Evolutionary conservation across 1,140 invertebrate species (phyloP).

Genomic region (Ceratoteleas bidentatus): DNA sequence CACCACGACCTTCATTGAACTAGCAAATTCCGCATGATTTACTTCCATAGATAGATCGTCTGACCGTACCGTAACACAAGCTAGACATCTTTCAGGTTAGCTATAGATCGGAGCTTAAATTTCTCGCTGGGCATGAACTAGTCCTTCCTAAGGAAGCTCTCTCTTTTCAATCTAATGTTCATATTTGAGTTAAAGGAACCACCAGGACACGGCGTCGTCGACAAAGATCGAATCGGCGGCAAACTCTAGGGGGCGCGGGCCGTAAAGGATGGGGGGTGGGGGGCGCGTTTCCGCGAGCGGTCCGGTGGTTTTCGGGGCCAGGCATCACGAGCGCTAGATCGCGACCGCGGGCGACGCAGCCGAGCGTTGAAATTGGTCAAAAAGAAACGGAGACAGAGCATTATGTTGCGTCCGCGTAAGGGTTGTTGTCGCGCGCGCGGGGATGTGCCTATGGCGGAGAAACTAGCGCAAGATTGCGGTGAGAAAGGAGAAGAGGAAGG

Average conservation of each 20-base stretch:
- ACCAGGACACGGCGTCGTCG: conserved; percentile 1
- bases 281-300: too few species aligned
- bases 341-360: background rate
- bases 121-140: conserved; percentile 18
- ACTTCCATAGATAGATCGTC: conserved; percentile 7
- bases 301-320: background rate
- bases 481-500: conserved; percentile 45
- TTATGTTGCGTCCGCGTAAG: conserved; percentile 43
- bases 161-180: conserved; percentile 16
- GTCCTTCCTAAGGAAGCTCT: background rate
- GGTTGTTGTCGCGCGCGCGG: conserved; percentile 15
- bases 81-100: conserved; percentile 13
- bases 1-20: conserved; percentile 20
- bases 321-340: background rate
- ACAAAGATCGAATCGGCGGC: background rate
- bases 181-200: conserved; percentile 24
- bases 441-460: conserved; percentile 55
- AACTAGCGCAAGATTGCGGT: conserved; percentile 52
- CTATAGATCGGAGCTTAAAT: conserved; percentile 22
- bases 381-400: conserved; percentile 55
- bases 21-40: conserved; percentile 30
- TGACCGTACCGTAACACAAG: background rate
- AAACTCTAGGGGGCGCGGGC: background rate
- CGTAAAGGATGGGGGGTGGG: too few species aligned
- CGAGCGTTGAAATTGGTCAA: conserved; percentile 33